Evolutionary conservation across 1,140 invertebrate genomes (phyloP), one percentile per base, ranked within the genome.

Genomic region (Drosophila setifemur): DNA sequence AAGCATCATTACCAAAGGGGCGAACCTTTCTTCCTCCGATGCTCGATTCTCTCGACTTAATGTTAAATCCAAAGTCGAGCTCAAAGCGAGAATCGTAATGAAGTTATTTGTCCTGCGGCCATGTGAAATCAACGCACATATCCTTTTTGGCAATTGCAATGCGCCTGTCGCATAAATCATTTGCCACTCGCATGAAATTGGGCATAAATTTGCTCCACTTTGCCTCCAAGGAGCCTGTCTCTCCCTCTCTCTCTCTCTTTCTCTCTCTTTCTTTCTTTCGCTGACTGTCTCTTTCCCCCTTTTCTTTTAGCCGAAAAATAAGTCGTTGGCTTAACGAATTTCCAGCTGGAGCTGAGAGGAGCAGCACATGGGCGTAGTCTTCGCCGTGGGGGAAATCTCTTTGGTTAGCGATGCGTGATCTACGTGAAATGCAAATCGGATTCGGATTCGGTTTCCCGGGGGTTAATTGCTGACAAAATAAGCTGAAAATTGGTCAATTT

Each of bases 151-250:
- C 81, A 86, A 86, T 86, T 86, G 81, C 81, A 85, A 79, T 73
- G 68, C 68, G 66, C 71, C 81, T 86, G 81, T 86, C 81, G 81
- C 81, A 86, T 86, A 86, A 86, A 86, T 86, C 81, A 86, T 86
- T 86, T 81, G 75, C 75, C 75, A 86, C 72, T 86, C 81, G 81
- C 81, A 86, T 86, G 81, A 86, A 86, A 86, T 86, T 86, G 81
- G 75, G 81, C 81, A 86, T 86, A 86, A 86, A 86, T 86, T 86
- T 86, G 81, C 81, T 86, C 81, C 81, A 86, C 81, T 86, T 86
- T 86, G 81, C 66, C 53, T 33, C 31, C 33, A 61, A 73, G 50
- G 43, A 49, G 43, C 63, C 28, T 44, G 11, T 7, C 14, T 2
- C 14, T 6, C 37, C 11, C 16, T 11, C 33, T 31, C 8, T 14